These are phyloP conservation scores for Romanogobio albipinnatus DNA, from an alignment of 2,113 vertebrate species.

Conservation along the genomic window DNA sequence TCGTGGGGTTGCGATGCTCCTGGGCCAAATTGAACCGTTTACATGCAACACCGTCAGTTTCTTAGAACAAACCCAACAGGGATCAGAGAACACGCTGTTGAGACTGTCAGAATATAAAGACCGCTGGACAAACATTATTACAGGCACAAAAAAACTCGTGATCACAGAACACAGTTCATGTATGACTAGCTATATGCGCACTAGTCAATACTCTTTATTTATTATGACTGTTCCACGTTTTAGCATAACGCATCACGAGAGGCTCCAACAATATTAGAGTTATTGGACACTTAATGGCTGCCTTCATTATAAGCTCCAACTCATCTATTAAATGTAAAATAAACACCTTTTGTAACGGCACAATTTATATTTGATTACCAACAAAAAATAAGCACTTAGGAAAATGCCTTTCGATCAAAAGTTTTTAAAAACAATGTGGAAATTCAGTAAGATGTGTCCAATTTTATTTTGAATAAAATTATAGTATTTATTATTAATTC, in stretches of 20 bases:
- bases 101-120: neutral
- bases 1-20: conserved; percentile 1
- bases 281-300: too few species aligned
- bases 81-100: neutral
- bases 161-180: neutral
- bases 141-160: neutral
- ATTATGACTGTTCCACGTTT: neutral
- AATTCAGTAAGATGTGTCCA: neutral
- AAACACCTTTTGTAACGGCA: neutral
- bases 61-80: conserved; percentile 27
- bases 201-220: neutral
- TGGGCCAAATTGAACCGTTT: conserved; percentile 39
- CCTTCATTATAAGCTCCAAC: too few species aligned
- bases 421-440: neutral
- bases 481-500: too few species aligned
- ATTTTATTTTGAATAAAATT: neutral
- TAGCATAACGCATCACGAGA: neutral
- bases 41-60: conserved; percentile 19
- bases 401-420: neutral
- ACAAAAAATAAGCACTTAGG: neutral
- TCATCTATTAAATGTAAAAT: neutral
- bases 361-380: too few species aligned
- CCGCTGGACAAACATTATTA: neutral
- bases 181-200: neutral
- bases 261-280: neutral